Percentiles rank a stretch among this genome's conserved stretches.
Evolutionary conservation across 2,888 invertebrate genomes (phyloP).

Genomic region (Tipula vernalis): DNA sequence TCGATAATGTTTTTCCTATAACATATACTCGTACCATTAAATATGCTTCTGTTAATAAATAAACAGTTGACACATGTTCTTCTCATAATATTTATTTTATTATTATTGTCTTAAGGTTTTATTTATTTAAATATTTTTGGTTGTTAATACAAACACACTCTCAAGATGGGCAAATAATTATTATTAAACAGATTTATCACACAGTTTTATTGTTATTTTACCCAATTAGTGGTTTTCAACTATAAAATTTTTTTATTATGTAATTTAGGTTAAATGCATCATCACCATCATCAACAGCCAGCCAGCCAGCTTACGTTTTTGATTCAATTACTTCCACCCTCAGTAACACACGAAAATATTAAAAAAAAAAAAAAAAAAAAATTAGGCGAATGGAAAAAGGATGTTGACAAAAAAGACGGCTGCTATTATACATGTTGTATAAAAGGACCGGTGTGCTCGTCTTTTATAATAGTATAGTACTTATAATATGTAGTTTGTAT

Average conservation of each 20-base stretch:
- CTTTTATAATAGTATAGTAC: not conserved
- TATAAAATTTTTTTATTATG: not conserved
- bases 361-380: not conserved
- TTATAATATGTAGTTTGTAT: not conserved
- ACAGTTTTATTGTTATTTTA: not conserved
- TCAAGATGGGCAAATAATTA: not conserved
- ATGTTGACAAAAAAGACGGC: constrained; percentile 10
- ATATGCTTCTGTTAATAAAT: not conserved
- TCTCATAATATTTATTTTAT: not conserved
- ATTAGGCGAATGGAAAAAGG: not conserved
- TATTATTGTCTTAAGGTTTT: not conserved
- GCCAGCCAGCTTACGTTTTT: not conserved
- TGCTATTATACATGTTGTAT: not conserved
- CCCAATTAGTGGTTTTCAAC: not conserved
- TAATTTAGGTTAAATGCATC: not conserved
- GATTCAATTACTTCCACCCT: not conserved
- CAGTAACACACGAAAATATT: not conserved
- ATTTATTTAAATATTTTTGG: not conserved
- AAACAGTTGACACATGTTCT: not conserved
- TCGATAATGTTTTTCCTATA: not conserved
- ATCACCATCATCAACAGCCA: not conserved
- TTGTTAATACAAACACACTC: not conserved
- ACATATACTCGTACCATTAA: not conserved
- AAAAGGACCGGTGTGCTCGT: constrained; percentile 8
- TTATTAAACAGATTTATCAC: not conserved